Evolutionary conservation across 2,888 invertebrate genomes (phyloP), one percentile per base, ranked within the genome.

Genomic region (Euplagia quadripunctaria): DNA sequence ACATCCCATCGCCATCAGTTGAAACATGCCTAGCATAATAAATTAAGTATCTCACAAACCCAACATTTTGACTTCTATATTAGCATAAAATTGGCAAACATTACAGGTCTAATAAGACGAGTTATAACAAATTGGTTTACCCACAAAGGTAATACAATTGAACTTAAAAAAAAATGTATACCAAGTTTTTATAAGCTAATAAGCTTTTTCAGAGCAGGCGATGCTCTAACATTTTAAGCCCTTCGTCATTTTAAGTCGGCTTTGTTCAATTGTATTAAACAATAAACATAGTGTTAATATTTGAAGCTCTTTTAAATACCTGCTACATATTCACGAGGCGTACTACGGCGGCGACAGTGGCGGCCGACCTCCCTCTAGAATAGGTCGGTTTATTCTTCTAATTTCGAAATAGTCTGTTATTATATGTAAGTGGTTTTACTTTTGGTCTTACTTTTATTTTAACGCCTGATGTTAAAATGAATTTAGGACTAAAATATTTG

Each of bases 301-400:
- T 74, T 73, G 63, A 72, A 78, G 79, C 76, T 79, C 75, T 81
- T 86, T 85, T 86, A 81, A 87, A 85, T 78, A 85, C 83, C 84
- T 85, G 81, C 78, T 87, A 81, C 85, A 84, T 89, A 88, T 89
- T 87, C 88, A 86, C 71, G 78, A 80, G 79, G 78, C 84, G 85
- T 85, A 75, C 70, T 69, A n/a, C n/a, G n/a, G n/a, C 71, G 74
- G 52, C n/a, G n/a, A 17, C 52, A 12, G 42, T 49, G 61, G 14
- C 14, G 64, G 51, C 72, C 75, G 73, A 75, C 71, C 77, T 78
- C 79, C 81, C 86, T 85, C 81, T 83, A 79, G 80, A 77, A 77
- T 81, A 81, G 74, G 76, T 70, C 51, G 46, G 79, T 84, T 81
- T 77, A 73, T 74, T 77, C 74, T 74, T 75, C 76, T 74, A 67